phyloP scores from a whole-genome alignment of 2,113 vertebrate species.

The Atrichornis clamosus region DNA sequence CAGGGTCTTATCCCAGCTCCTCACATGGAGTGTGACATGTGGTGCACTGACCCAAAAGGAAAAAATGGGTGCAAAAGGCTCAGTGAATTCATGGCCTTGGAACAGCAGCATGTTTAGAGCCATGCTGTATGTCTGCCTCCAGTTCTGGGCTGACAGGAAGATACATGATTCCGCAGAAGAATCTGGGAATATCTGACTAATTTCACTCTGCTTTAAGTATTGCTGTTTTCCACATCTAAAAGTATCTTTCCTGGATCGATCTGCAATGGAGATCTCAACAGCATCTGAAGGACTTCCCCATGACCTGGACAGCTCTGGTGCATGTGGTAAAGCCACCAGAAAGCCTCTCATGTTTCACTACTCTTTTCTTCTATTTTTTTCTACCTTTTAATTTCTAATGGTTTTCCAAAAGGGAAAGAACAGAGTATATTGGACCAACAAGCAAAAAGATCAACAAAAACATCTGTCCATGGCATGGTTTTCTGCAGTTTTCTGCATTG shows the following conservation, averaged over 20 bases:
- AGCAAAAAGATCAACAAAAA: neutral
- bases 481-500: neutral
- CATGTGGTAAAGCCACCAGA: neutral
- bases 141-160: neutral
- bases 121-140: neutral
- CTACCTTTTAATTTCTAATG: neutral
- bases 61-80: neutral
- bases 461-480: neutral
- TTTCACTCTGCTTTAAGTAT: neutral
- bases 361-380: neutral
- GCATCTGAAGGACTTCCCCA: neutral
- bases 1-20: neutral
- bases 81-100: neutral
- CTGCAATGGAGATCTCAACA: neutral
- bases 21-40: neutral
- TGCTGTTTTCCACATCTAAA: neutral
- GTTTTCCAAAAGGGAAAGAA: neutral
- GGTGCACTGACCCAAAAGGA: neutral
- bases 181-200: neutral
- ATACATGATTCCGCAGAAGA: neutral
- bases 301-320: neutral
- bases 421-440: neutral
- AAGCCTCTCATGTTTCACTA: neutral
- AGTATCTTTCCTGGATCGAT: neutral
- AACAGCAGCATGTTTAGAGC: neutral